Conservation (phyloP, 2,888 invertebrate genomes). For the Mantis religiosa region DNA sequence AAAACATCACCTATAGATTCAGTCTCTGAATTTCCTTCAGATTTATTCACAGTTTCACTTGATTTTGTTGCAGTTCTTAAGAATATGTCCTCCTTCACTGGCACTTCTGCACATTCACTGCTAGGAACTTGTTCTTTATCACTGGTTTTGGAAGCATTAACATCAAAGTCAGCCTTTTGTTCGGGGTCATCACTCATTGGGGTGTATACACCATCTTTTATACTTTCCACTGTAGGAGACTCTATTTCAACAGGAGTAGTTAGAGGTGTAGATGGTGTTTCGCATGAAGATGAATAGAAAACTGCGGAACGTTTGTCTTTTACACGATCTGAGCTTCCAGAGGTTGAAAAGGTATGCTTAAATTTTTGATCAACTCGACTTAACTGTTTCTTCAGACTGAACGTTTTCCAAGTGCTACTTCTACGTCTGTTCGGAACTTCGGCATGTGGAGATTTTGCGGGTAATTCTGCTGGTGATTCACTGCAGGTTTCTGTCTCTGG, state of each 20-base stretch:
- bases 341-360: slow-evolving; percentile 57
- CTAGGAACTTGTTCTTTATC: neutral
- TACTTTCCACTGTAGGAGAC: neutral
- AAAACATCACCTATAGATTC: slow-evolving; percentile 42
- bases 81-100: neutral
- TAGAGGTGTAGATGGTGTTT: neutral
- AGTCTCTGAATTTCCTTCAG: slow-evolving; percentile 34
- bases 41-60: slow-evolving; percentile 31
- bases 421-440: slow-evolving; percentile 17
- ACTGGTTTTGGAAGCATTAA: neutral
- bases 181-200: neutral
- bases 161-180: neutral
- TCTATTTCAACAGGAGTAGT: neutral
- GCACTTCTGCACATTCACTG: neutral
- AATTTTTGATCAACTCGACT: slow-evolving; percentile 73
- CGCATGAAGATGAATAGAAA: slow-evolving; percentile 16
- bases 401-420: slow-evolving; percentile 61
- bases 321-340: neutral
- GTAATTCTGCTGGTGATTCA: slow-evolving; percentile 12
- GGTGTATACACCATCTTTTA: neutral
- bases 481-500: neutral
- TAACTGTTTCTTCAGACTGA: slow-evolving; percentile 76
- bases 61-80: neutral
- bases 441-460: neutral
- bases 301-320: slow-evolving; percentile 17